Evolutionary conservation across 2,113 vertebrate species (phyloP).

Genomic region (Lagopus muta): DNA sequence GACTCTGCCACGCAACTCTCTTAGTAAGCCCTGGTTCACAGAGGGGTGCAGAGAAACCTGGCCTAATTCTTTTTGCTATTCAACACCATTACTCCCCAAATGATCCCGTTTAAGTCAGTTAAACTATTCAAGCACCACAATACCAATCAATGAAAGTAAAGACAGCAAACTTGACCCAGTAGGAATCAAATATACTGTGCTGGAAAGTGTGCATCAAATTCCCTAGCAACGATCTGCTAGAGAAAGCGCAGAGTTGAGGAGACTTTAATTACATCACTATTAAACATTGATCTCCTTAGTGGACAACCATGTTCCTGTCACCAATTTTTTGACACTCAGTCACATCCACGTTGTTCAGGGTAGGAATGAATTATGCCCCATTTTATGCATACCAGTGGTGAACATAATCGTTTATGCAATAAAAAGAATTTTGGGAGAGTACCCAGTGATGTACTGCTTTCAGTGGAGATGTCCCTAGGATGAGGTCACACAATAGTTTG

Average conservation of each 20-base stretch:
- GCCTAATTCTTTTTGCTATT: background rate
- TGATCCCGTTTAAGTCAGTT: background rate
- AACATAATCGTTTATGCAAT: background rate
- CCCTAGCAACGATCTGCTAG: background rate
- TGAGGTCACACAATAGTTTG: background rate
- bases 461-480: background rate
- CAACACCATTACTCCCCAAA: background rate
- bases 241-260: background rate
- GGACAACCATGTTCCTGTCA: background rate
- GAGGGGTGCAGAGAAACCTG: background rate
- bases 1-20: fast-evolving
- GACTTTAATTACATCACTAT: background rate
- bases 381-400: background rate
- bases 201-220: background rate
- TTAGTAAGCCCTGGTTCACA: background rate
- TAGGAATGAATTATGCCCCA: background rate
- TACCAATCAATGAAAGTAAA: background rate
- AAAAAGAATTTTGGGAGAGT: background rate
- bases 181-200: background rate
- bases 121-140: background rate
- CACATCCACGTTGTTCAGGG: background rate
- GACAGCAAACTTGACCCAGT: background rate
- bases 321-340: background rate
- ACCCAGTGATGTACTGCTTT: background rate
- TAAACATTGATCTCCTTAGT: background rate